phyloP scores from a whole-genome alignment of 92 coral and sea anemone species.

The Paragorgia papillata region DNA sequence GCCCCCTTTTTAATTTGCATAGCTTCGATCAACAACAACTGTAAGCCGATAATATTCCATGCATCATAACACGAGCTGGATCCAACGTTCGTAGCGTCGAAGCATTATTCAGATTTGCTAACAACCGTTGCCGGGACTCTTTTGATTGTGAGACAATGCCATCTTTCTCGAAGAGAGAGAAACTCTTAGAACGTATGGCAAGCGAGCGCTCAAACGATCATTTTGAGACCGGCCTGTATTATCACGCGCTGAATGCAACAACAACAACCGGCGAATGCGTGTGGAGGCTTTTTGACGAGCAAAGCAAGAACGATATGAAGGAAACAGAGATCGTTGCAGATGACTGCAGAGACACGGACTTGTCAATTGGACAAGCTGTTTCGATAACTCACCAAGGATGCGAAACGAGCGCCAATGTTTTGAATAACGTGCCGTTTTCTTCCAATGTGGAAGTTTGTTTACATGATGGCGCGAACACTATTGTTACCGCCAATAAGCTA shows the following conservation, averaged over 20 bases:
- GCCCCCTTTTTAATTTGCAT: too few relatives aligned
- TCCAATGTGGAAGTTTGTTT: constrained; percentile 23
- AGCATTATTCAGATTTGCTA: too few relatives aligned
- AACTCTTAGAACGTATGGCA: neutral
- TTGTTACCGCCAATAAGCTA: constrained; percentile 1
- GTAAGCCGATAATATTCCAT: too few relatives aligned
- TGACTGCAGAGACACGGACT: neutral
- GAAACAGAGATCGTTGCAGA: neutral
- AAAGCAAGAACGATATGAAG: neutral
- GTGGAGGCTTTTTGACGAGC: constrained; percentile 7
- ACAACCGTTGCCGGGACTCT: too few relatives aligned
- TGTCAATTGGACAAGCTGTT: constrained; percentile 11
- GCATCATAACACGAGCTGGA: too few relatives aligned
- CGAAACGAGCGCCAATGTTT: constrained; percentile 5
- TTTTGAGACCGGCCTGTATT: constrained; percentile 24
- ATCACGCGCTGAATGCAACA: neutral
- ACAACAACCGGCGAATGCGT: constrained; percentile 36
- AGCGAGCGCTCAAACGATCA: neutral
- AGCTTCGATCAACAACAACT: too few relatives aligned
- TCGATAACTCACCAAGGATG: constrained; percentile 3
- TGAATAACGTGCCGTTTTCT: neutral
- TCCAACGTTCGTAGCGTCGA: too few relatives aligned
- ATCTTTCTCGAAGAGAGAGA: neutral
- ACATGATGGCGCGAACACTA: constrained; percentile 1
- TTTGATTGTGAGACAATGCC: too few relatives aligned